Evolutionary conservation across 2,888 invertebrate species (phyloP).

Genomic region (Trissoscelio sp.): DNA sequence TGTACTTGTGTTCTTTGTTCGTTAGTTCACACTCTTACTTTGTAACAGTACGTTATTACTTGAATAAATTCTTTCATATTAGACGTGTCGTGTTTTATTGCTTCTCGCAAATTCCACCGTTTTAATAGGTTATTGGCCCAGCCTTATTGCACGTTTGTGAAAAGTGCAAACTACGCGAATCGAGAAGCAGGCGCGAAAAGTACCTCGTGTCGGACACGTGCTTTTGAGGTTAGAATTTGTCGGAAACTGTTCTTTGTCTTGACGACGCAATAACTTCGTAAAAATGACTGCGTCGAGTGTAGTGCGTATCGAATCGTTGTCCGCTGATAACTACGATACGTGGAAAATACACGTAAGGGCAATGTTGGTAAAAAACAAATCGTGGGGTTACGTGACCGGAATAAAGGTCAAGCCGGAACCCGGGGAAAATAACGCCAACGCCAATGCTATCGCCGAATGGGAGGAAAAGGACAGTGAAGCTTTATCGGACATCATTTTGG

Average conservation of each 20-base stretch:
- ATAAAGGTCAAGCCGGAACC: slow-evolving; percentile 9
- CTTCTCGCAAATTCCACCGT: no score
- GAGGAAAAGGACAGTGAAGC: slow-evolving; percentile 34
- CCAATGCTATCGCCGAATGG: slow-evolving; percentile 16
- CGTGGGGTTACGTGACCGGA: slow-evolving; percentile 36
- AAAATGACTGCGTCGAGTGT: slow-evolving; percentile 14
- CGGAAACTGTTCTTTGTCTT: neutral
- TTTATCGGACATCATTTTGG: slow-evolving; percentile 35
- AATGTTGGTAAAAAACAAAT: slow-evolving; percentile 21
- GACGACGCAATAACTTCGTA: neutral
- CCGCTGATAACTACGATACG: slow-evolving; percentile 28
- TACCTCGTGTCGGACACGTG: neutral
- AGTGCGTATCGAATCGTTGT: slow-evolving; percentile 20
- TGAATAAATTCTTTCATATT: no score
- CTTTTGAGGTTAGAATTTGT: neutral
- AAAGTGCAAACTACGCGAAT: neutral
- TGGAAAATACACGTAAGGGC: slow-evolving; percentile 42
- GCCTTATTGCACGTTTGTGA: neutral
- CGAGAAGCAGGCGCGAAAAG: neutral
- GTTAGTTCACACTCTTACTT: no score
- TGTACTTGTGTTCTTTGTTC: no score
- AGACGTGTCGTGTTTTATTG: no score
- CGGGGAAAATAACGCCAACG: neutral
- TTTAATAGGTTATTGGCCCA: neutral
- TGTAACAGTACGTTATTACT: no score